These are phyloP conservation scores for Drosophila ambigua DNA, from an alignment of 1,140 invertebrate species.

Conservation along the genomic window DNA sequence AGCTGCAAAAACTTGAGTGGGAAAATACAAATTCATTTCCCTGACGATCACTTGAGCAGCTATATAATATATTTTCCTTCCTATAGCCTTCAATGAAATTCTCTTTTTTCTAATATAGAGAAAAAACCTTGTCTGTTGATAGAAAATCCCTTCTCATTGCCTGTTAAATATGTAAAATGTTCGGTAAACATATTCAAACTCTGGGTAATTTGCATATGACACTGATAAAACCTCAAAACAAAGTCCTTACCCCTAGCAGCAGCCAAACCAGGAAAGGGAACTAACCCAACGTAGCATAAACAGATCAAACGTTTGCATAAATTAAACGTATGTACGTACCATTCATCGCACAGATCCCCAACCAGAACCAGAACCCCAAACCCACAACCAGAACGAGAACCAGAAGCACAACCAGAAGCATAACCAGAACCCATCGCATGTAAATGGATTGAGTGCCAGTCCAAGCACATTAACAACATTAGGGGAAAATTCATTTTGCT, in stretches of 20 bases:
- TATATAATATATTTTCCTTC: slow-evolving; percentile 7
- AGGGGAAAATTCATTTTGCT: slow-evolving; percentile 43
- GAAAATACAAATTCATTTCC: background rate
- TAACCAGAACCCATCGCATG: slow-evolving; percentile 4
- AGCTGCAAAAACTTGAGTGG: slow-evolving; percentile 14
- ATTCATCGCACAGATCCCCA: slow-evolving; percentile 11
- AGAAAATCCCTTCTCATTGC: slow-evolving; percentile 19
- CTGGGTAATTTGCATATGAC: slow-evolving; percentile 60
- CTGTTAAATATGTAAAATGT: slow-evolving; percentile 55
- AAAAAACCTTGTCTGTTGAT: too few species aligned
- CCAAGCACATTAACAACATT: slow-evolving; percentile 40
- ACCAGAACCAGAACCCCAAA: slow-evolving; percentile 2
- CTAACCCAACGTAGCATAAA: slow-evolving; percentile 65
- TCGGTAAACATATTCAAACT: slow-evolving; percentile 40
- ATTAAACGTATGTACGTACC: slow-evolving; percentile 26
- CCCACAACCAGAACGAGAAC: background rate
- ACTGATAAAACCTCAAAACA: slow-evolving; percentile 51
- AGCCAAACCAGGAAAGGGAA: background rate
- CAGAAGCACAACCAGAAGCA: background rate
- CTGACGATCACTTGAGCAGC: slow-evolving; percentile 8
- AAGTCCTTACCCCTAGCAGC: slow-evolving; percentile 2
- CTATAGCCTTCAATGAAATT: background rate
- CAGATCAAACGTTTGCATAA: slow-evolving; percentile 73
- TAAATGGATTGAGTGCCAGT: slow-evolving; percentile 27
- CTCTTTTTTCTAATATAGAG: too few species aligned